Evolutionary conservation across 2,888 invertebrate species (phyloP).

Genomic region (Papilio protenor): DNA sequence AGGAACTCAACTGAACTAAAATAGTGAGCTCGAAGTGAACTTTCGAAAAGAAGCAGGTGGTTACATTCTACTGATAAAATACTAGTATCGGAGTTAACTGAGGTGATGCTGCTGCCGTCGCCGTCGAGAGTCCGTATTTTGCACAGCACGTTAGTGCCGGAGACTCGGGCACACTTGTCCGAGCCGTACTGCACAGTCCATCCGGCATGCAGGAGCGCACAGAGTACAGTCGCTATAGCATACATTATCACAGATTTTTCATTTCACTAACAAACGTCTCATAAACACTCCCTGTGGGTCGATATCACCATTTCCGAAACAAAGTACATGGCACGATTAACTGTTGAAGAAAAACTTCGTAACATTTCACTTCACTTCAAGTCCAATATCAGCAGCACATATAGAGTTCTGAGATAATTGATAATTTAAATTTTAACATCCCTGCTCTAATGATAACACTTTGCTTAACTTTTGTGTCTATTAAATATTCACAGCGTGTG

Average conservation of each 20-base stretch:
- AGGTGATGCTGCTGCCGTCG: conserved; percentile 86
- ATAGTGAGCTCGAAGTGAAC: conserved; percentile 88
- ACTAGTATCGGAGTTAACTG: conserved; percentile 87
- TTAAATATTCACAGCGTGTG: conserved; percentile 79
- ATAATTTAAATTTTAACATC: conserved; percentile 53
- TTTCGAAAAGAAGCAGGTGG: conserved; percentile 91
- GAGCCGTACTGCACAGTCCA: conserved; percentile 82
- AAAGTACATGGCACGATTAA: conserved; percentile 79
- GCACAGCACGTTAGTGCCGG: conserved; percentile 86
- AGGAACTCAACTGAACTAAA: conserved; percentile 90
- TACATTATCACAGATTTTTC: conserved; percentile 84
- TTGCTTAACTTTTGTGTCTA: conserved; percentile 63
- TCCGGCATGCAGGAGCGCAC: conserved; percentile 83
- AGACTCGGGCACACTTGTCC: conserved; percentile 78
- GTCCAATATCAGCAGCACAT: conserved; percentile 59
- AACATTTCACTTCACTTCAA: conserved; percentile 79
- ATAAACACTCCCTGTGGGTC: conserved; percentile 83
- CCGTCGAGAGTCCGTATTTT: conserved; percentile 88
- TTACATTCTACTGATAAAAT: conserved; percentile 91
- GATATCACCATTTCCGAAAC: conserved; percentile 85
- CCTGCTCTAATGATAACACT: conserved; percentile 26
- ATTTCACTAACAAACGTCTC: conserved; percentile 81
- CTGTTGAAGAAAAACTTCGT: conserved; percentile 76
- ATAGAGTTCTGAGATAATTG: conserved; percentile 57
- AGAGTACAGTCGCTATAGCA: conserved; percentile 74